These are phyloP conservation scores for Tachina lurida DNA, from an alignment of 2,888 invertebrate species.

Conservation along the genomic window DNA sequence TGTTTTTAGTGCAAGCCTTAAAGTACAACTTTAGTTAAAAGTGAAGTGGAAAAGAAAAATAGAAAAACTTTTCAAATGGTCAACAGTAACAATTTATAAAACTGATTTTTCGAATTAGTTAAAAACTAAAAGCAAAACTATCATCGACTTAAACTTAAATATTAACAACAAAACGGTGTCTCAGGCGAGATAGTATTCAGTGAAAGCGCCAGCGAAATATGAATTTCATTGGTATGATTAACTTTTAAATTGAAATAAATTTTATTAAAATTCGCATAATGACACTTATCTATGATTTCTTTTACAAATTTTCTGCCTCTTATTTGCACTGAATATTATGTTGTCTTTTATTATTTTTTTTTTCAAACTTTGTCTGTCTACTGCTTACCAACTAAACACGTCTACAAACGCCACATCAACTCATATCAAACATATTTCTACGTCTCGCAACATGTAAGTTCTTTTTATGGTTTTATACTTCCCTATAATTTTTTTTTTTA, in stretches of 20 bases:
- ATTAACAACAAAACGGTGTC: slow-evolving; percentile 78
- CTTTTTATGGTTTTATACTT: slow-evolving; percentile 7
- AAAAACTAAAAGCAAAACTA: slow-evolving; percentile 40
- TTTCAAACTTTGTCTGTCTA: slow-evolving; percentile 18
- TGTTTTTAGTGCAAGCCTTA: slow-evolving; percentile 62
- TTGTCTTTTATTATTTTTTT: slow-evolving; percentile 60
- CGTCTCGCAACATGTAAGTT: slow-evolving; percentile 67
- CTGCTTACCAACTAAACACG: slow-evolving; percentile 33
- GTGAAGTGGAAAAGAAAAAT: slow-evolving; percentile 13
- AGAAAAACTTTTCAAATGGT: slow-evolving; percentile 33
- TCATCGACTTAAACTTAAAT: slow-evolving; percentile 37
- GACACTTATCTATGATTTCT: slow-evolving; percentile 1
- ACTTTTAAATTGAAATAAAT: slow-evolving; percentile 20
- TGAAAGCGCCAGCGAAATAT: slow-evolving; percentile 83
- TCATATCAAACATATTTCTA: slow-evolving; percentile 29
- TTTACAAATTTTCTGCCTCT: slow-evolving; percentile 21
- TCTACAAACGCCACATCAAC: slow-evolving; percentile 20
- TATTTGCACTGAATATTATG: slow-evolving; percentile 67
- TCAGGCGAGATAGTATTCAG: slow-evolving; percentile 83
- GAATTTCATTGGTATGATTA: slow-evolving; percentile 83
- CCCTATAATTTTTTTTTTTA: neutral
- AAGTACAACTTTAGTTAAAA: slow-evolving; percentile 54
- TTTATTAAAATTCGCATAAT: slow-evolving; percentile 6
- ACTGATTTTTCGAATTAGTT: slow-evolving; percentile 55
- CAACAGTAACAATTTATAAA: slow-evolving; percentile 31